Base-by-base conservation (phyloP, 2,888 invertebrate genomes). In the Epiblema foenella region DNA sequence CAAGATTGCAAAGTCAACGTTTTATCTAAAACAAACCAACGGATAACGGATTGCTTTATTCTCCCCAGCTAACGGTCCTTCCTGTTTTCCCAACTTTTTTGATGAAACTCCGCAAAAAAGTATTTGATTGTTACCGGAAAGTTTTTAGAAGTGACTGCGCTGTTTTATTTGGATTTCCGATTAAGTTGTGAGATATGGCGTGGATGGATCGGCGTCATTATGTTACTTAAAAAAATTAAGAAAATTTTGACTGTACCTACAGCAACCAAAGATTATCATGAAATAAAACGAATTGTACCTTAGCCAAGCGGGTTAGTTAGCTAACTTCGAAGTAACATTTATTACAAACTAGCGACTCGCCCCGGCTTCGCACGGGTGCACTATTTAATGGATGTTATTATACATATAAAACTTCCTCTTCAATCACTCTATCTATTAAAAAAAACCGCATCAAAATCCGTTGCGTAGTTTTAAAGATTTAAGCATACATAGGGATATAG, bases 31-130 rank as follows among this genome's bases (percentile, higher is more conserved):
- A 84, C 85, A 87, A 86, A 85, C 85, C 75, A 75, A 78, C 75
- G 83, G 83, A 81, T 86, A 86, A 85, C 83, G 85, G 85, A 87
- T 87, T 85, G 81, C 87, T 85, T 87, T 85, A 84, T 85, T 85
- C 85, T 81, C 76, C 75, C 59, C 12, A 39, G 66, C 74, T 73
- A 66, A 60, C 37, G 63, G 52, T 64, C 75, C 71, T 74, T 78
- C 76, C 76, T 77, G 82, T 82, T 82, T 79, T 72, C 77, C 81
- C 79, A 77, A 83, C 82, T 77, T 83, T 81, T 79, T 77, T 49
- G 75, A 80, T 69, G 79, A 52, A 68, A 72, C 77, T 77, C 75
- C 65, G 59, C 75, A 76, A 76, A 78, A n/a, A 63, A 57, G 37
- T 17, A 59, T 42, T 20, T 52, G 67, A 73, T 67, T 67, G 69